Conservation (phyloP, 2,888 invertebrate species). For the Trichogramma dendrolimi region DNA sequence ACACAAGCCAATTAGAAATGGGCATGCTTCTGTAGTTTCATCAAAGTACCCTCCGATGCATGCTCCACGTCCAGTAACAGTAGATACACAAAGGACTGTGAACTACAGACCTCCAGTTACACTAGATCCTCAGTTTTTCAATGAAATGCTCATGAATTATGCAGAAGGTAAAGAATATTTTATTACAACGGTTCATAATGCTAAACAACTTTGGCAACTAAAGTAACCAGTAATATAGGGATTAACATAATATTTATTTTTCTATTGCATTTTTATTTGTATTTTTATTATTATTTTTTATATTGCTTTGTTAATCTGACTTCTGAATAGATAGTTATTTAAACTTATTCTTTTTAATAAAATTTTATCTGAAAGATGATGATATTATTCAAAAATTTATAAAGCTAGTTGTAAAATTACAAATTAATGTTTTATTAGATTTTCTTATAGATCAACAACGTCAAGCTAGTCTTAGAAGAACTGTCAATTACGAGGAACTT, state of each 20-base stretch:
- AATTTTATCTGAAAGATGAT: neutral
- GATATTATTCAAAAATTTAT: conserved; percentile 1
- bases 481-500: conserved; percentile 48
- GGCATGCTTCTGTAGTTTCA: conserved; percentile 53
- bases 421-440: conserved; percentile 33
- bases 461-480: conserved; percentile 41
- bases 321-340: neutral
- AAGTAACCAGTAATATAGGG: too few relatives aligned
- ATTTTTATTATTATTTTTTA: too few relatives aligned
- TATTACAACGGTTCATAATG: neutral
- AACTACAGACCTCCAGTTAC: conserved; percentile 38
- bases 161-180: conserved; percentile 35
- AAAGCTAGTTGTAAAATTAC: conserved; percentile 1
- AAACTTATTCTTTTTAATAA: neutral
- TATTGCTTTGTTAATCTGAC: neutral
- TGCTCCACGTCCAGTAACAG: conserved; percentile 25
- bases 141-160: conserved; percentile 42
- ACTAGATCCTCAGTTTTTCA: conserved; percentile 40
- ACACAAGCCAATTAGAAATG: conserved; percentile 56
- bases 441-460: conserved; percentile 42
- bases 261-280: too few relatives aligned
- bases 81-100: conserved; percentile 36
- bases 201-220: too few relatives aligned
- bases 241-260: neutral
- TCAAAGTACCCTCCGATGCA: conserved; percentile 17